A percentile compares a stretch with the other conserved stretches of the same genome.
Conservation (phyloP, 2,888 invertebrate species). For the Diarsia mendica region DNA sequence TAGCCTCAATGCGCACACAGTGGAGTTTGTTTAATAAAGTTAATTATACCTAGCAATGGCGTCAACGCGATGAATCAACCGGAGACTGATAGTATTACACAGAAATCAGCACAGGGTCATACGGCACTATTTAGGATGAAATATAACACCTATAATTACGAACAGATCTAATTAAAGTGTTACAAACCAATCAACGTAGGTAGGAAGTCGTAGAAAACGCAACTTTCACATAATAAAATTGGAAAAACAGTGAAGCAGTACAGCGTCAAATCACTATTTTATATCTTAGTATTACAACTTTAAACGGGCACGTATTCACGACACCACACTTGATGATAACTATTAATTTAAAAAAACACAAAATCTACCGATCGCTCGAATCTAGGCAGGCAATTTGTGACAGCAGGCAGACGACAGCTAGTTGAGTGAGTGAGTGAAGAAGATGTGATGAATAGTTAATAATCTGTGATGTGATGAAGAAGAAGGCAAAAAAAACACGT, state of each 20-base stretch:
- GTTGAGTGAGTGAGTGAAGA: constrained; percentile 4
- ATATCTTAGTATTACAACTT: constrained; percentile 12
- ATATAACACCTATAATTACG: constrained; percentile 15
- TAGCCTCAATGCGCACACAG: constrained; percentile 25
- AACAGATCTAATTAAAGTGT: constrained; percentile 31
- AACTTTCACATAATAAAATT: constrained; percentile 63
- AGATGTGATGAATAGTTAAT: no score
- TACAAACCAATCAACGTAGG: constrained; percentile 59
- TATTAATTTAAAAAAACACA: constrained; percentile 34
- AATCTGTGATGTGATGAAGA: no score
- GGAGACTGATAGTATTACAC: constrained; percentile 49
- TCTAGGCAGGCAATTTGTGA: background rate
- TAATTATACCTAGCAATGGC: constrained; percentile 72
- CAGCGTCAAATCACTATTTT: constrained; percentile 16
- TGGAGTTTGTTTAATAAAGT: constrained; percentile 67
- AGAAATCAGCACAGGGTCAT: constrained; percentile 56
- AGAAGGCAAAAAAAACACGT: no score
- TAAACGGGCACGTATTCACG: background rate
- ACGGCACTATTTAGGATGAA: constrained; percentile 6
- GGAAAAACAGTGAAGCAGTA: constrained; percentile 12
- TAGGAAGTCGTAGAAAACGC: constrained; percentile 47
- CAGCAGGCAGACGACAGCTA: constrained; percentile 3
- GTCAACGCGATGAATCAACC: constrained; percentile 74
- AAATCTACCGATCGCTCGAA: constrained; percentile 2
- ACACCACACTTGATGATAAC: background rate